These are phyloP conservation scores for Callinectes sapidus DNA, from an alignment of 2,888 invertebrate species.

Conservation along the genomic window DNA sequence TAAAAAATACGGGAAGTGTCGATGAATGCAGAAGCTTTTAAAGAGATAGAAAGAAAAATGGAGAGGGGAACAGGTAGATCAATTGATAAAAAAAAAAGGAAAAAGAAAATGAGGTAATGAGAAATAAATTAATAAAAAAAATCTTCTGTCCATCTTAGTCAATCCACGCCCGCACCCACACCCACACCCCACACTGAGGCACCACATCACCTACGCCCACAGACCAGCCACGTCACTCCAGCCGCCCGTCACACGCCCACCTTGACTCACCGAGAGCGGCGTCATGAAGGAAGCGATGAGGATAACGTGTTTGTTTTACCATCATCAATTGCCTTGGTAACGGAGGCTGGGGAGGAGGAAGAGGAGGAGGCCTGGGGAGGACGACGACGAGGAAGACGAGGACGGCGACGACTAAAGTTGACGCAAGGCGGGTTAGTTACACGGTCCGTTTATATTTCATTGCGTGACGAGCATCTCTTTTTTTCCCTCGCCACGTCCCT, in stretches of 20 bases:
- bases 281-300: conserved; percentile 12
- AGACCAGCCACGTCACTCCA: not conserved
- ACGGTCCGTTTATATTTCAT: not conserved
- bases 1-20: not conserved
- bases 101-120: not conserved
- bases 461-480: not conserved
- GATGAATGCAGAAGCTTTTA: not conserved
- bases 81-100: not conserved
- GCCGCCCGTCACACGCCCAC: not conserved
- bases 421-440: not conserved
- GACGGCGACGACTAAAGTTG: not conserved
- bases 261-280: not conserved
- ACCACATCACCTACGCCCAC: not conserved
- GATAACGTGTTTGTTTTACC: not conserved
- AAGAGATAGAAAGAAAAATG: not conserved
- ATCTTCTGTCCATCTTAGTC: not conserved
- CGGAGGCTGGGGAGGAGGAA: not conserved
- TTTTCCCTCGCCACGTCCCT: not conserved
- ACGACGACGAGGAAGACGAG: not conserved
- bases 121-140: not conserved
- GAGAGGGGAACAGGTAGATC: not conserved
- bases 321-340: not conserved
- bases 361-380: not conserved
- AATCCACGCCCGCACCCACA: not conserved
- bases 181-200: conserved; percentile 11